Conservation (phyloP, 2,888 invertebrate species). For the Imbricaverruca yamaguchii region DNA sequence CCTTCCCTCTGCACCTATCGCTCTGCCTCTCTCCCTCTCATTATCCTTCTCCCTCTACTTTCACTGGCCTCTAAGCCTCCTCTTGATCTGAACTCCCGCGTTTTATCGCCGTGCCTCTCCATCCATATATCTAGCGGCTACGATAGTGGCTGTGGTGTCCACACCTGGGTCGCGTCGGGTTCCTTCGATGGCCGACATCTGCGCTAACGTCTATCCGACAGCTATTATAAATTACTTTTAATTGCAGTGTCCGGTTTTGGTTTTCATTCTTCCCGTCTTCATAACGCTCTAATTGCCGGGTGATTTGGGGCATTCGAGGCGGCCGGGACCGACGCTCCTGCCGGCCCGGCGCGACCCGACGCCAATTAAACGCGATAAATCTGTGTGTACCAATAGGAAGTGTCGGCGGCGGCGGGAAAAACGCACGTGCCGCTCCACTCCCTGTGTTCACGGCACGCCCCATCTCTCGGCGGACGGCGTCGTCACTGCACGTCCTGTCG, state of each 20-base stretch:
- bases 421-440: background rate
- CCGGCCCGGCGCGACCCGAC: background rate
- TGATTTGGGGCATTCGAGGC: background rate
- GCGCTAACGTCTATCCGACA: background rate
- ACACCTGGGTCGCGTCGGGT: background rate
- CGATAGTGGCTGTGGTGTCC: no score
- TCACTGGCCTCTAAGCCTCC: no score
- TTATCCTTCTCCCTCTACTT: no score
- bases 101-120: no score
- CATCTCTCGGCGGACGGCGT: background rate
- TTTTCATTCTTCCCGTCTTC: slow-evolving; percentile 12
- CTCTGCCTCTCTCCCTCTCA: no score
- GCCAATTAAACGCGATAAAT: slow-evolving; percentile 9
- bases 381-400: background rate
- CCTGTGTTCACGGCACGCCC: background rate
- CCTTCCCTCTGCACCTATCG: no score
- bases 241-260: background rate
- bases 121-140: no score
- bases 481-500: no score
- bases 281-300: background rate
- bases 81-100: no score
- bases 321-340: background rate
- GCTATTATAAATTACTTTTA: background rate
- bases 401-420: background rate
- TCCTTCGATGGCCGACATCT: background rate